phyloP scores from a whole-genome alignment of 2,888 invertebrate genomes.

The Drosophila sordidula region DNA sequence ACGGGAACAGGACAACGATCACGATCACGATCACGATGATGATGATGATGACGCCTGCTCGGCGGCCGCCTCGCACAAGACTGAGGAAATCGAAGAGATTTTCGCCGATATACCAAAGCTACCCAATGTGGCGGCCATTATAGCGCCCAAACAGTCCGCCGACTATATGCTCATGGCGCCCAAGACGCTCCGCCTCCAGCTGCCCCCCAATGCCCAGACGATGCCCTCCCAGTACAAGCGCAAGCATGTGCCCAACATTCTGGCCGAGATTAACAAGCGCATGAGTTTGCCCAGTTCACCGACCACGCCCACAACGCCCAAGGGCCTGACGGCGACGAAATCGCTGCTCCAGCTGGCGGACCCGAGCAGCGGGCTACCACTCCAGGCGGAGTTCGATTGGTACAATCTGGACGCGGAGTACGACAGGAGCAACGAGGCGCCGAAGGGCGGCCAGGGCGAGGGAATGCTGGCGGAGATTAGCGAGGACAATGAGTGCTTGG shows the following conservation, averaged over 20 bases:
- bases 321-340: constrained; percentile 48
- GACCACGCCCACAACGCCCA: constrained; percentile 69
- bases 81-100: constrained; percentile 84
- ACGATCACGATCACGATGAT: too few relatives aligned
- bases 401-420: constrained; percentile 85
- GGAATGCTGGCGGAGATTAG: constrained; percentile 75
- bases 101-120: constrained; percentile 89
- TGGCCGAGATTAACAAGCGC: constrained; percentile 84
- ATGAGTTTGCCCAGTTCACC: constrained; percentile 77
- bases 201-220: constrained; percentile 40
- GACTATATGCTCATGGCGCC: constrained; percentile 58
- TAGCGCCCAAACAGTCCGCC: constrained; percentile 87
- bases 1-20: background rate
- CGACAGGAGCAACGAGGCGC: constrained; percentile 66
- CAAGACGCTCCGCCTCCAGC: constrained; percentile 57
- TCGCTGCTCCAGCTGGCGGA: constrained; percentile 52
- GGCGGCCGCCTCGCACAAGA: constrained; percentile 78
- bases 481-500: constrained; percentile 74
- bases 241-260: constrained; percentile 83
- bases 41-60: constrained; percentile 50
- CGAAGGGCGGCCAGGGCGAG: constrained; percentile 43
- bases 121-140: constrained; percentile 91
- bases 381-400: constrained; percentile 85
- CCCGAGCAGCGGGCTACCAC: constrained; percentile 69
- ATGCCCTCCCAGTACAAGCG: constrained; percentile 78